Percentiles rank a stretch among this genome's conserved stretches.
These are phyloP conservation scores for Amphibalanus amphitrite DNA, from an alignment of 1,140 invertebrate species.

Conservation along the genomic window DNA sequence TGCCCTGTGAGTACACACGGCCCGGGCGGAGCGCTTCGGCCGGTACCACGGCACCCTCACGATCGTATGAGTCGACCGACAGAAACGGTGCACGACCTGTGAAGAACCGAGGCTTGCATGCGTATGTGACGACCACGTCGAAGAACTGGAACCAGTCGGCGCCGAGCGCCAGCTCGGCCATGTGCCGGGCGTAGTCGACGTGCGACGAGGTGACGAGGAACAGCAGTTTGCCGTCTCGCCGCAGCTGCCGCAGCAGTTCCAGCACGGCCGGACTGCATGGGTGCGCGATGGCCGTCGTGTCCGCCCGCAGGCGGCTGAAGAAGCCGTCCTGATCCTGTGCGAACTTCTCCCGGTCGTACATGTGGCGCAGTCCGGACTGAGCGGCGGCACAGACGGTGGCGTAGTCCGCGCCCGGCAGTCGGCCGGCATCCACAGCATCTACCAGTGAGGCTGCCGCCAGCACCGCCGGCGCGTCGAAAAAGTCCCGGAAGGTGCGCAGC, in stretches of 20 bases:
- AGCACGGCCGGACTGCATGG: not conserved
- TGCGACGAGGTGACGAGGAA: constrained; percentile 26
- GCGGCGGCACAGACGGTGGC: not conserved
- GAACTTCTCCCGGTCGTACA: not conserved
- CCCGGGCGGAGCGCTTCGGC: not conserved
- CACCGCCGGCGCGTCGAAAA: not conserved
- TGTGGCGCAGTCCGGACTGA: not conserved
- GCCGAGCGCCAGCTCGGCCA: constrained; percentile 22
- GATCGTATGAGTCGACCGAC: constrained; percentile 13
- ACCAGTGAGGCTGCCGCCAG: not conserved
- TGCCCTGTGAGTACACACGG: constrained; percentile 6
- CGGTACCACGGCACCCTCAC: not conserved
- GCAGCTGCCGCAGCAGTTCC: not conserved
- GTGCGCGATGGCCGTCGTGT: not conserved
- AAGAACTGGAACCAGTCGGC: constrained; percentile 26
- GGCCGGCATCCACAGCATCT: not conserved
- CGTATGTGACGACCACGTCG: constrained; percentile 26
- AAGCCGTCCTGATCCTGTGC: not conserved
- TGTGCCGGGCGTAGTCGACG: constrained; percentile 23
- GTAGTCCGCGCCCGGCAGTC: not conserved
- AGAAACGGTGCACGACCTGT: constrained; percentile 22
- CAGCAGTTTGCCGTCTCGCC: not conserved
- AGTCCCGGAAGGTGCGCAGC: not conserved
- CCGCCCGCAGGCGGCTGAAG: not conserved
- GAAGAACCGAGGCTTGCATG: constrained; percentile 28